phyloP scores from a whole-genome alignment of 2,797 vertebrate genomes.

The Pseudomugil gertrudae region DNA sequence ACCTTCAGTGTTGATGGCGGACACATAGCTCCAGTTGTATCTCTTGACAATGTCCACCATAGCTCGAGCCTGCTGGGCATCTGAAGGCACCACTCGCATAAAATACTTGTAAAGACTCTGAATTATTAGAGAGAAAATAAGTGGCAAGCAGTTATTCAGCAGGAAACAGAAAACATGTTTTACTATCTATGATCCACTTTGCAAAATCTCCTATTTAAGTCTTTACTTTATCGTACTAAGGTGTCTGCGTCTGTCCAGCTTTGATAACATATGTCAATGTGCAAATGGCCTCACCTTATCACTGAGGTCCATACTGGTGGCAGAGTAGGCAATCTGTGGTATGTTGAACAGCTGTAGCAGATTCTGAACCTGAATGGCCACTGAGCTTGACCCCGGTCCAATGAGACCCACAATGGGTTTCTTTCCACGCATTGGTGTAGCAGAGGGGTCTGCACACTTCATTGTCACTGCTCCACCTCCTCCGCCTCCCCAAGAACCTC shows the following conservation, averaged over 20 bases:
- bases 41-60: conserved; percentile 99
- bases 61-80: conserved; percentile 94
- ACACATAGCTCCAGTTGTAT: conserved; percentile 99
- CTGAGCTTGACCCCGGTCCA: conserved; percentile 97
- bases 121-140: conserved; percentile 37
- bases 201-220: too few species aligned
- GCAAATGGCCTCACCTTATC: conserved; percentile 83
- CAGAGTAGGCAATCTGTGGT: conserved; percentile 99
- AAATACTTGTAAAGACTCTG: conserved; percentile 86
- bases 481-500: conserved; percentile 68
- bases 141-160: background rate
- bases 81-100: conserved; percentile 98
- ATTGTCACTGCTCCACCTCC: conserved; percentile 80
- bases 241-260: background rate
- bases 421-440: conserved; percentile 88
- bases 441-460: conserved; percentile 88
- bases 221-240: conserved; percentile 12
- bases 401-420: conserved; percentile 98
- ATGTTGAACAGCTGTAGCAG: conserved; percentile 98
- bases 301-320: conserved; percentile 98
- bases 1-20: conserved; percentile 98
- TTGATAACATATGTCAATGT: background rate
- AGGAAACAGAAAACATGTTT: conserved; percentile 8
- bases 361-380: conserved; percentile 99
- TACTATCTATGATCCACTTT: too few species aligned